A percentile compares a stretch with the other conserved stretches of the same genome.
These are phyloP conservation scores for Nomada hirtipes DNA, from an alignment of 2,888 invertebrate species.

Conservation along the genomic window DNA sequence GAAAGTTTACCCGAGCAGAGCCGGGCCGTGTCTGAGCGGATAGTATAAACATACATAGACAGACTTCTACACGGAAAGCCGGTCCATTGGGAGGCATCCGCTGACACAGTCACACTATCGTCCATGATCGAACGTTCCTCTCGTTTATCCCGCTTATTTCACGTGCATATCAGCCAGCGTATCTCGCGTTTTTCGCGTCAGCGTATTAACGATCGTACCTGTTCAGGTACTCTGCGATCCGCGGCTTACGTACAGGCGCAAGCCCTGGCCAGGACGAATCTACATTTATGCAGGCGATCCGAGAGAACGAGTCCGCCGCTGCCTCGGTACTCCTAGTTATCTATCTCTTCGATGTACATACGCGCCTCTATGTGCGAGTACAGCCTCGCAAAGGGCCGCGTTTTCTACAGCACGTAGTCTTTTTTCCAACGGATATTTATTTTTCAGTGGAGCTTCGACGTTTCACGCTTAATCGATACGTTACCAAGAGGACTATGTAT, in stretches of 20 bases:
- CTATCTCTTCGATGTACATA: constrained; percentile 39
- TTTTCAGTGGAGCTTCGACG: constrained; percentile 19
- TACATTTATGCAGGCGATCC: constrained; percentile 6
- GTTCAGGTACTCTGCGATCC: constrained; percentile 31
- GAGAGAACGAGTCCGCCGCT: not conserved
- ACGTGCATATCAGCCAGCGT: constrained; percentile 22
- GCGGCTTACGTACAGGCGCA: constrained; percentile 12
- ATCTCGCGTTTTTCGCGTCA: constrained; percentile 15
- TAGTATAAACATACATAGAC: not conserved
- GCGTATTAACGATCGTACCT: constrained; percentile 35
- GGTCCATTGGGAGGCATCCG: constrained; percentile 7
- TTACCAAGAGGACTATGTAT: constrained; percentile 31
- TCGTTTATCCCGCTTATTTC: constrained; percentile 57
- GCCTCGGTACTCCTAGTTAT: constrained; percentile 38
- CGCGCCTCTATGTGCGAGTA: constrained; percentile 1
- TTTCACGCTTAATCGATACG: constrained; percentile 50
- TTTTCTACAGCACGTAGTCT: not conserved
- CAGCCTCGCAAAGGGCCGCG: constrained; percentile 3
- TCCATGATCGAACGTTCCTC: constrained; percentile 18
- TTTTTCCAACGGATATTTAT: constrained; percentile 33
- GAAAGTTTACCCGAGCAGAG: too few relatives aligned
- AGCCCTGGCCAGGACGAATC: constrained; percentile 7
- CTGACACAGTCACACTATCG: not conserved
- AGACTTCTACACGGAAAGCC: not conserved
- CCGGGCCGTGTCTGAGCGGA: too few relatives aligned